phyloP scores from a whole-genome alignment of 2,113 vertebrate genomes.

The Percina caprodes region DNA sequence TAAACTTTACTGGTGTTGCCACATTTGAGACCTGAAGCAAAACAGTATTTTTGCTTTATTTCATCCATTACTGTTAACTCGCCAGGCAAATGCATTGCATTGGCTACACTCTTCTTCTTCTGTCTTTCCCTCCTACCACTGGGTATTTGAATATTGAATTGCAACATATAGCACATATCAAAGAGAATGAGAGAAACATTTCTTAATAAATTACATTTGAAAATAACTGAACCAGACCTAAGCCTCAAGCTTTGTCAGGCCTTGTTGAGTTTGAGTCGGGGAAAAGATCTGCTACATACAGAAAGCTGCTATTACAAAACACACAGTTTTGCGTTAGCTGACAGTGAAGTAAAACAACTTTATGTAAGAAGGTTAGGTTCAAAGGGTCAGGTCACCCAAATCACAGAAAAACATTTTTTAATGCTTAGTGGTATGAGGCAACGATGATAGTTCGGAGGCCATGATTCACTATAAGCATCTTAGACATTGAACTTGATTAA shows the following conservation, averaged over 20 bases:
- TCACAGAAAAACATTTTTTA: neutral
- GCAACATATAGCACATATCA: constrained; percentile 32
- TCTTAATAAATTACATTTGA: constrained; percentile 28
- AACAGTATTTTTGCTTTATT: constrained; percentile 24
- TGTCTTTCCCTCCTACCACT: neutral
- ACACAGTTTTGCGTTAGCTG: neutral
- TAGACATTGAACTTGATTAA: constrained; percentile 12
- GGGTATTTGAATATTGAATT: constrained; percentile 39
- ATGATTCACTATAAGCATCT: neutral
- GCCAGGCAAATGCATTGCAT: constrained; percentile 3
- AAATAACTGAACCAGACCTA: constrained; percentile 14
- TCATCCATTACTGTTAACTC: constrained; percentile 19
- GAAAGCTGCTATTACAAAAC: neutral
- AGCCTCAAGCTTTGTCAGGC: constrained; percentile 36
- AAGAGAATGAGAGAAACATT: constrained; percentile 6
- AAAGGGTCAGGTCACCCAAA: neutral
- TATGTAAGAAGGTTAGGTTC: neutral
- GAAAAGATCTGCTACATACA: constrained; percentile 1
- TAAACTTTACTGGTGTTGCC: neutral
- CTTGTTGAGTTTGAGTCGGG: constrained; percentile 13
- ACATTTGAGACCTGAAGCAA: neutral
- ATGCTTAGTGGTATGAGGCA: neutral
- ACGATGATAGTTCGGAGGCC: neutral
- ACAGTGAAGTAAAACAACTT: neutral
- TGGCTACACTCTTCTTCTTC: constrained; percentile 2